Evolutionary conservation across 35 echinoderm and acorn worm genomes (phyloP).

Genomic region (Ophioderma brevispina): DNA sequence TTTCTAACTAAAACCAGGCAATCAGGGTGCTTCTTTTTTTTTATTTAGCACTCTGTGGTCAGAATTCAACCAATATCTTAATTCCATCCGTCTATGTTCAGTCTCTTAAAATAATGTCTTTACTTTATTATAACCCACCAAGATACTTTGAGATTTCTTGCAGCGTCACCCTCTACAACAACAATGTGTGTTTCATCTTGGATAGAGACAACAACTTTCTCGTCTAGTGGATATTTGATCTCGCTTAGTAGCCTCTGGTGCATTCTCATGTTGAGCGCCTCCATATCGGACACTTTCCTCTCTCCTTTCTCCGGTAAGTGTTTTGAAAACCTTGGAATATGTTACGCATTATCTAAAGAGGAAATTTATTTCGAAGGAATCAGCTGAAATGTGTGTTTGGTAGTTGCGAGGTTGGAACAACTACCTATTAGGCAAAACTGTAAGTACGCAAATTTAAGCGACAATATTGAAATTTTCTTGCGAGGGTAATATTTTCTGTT

Average conservation of each 20-base stretch:
- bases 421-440: too few species aligned
- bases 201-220: conserved; percentile 70
- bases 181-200: conserved; percentile 90
- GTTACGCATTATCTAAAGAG: conserved; percentile 88
- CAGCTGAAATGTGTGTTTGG: too few species aligned
- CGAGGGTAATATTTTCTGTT: too few species aligned
- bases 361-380: too few species aligned
- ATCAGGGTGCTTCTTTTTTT: not conserved
- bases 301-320: conserved; percentile 89
- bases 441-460: too few species aligned
- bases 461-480: too few species aligned
- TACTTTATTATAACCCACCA: conserved; percentile 31
- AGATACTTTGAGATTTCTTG: conserved; percentile 76
- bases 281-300: conserved; percentile 69
- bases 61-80: not conserved
- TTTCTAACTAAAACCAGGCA: too few species aligned
- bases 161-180: conserved; percentile 86
- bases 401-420: too few species aligned
- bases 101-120: not conserved
- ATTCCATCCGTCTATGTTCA: too few species aligned
- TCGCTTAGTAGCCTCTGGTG: conserved; percentile 80
- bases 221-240: conserved; percentile 76
- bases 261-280: conserved; percentile 71
- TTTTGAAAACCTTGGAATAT: conserved; percentile 96
- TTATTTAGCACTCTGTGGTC: not conserved